Conservation (phyloP, 2,888 invertebrate genomes). For the Ditylenchus weischeri region DNA sequence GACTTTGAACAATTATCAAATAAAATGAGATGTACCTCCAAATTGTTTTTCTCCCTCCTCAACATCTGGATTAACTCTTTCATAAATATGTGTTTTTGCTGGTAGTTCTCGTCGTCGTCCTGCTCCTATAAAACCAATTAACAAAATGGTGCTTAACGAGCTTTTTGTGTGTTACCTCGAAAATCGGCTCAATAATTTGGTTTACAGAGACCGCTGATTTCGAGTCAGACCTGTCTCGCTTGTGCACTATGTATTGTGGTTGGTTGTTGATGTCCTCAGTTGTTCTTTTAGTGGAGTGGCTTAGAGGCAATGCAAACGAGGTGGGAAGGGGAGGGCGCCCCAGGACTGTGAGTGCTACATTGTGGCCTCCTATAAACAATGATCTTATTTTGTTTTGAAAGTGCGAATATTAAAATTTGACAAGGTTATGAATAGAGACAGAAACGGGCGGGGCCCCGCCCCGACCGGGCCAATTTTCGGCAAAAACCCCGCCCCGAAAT, state of each 20-base stretch:
- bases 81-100: background rate
- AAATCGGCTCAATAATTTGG: background rate
- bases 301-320: conserved; percentile 6
- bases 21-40: background rate
- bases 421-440: too few species aligned
- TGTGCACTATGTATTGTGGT: background rate
- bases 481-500: too few species aligned
- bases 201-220: background rate
- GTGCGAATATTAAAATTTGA: too few species aligned
- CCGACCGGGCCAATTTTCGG: too few species aligned
- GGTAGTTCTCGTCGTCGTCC: background rate
- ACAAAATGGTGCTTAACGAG: background rate
- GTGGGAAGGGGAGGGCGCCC: conserved; percentile 30
- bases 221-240: background rate
- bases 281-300: background rate
- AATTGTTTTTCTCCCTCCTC: conserved; percentile 6
- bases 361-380: conserved; percentile 47
- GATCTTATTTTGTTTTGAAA: background rate
- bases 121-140: conserved; percentile 3
- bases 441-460: too few species aligned
- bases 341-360: conserved; percentile 51
- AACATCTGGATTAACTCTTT: conserved; percentile 4
- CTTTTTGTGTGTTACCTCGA: conserved; percentile 7
- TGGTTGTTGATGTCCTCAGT: background rate
- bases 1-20: background rate